Evolutionary conservation across 1,140 invertebrate genomes (phyloP), one percentile per base, ranked within the genome.

Genomic region (Eurosta solidaginis): DNA sequence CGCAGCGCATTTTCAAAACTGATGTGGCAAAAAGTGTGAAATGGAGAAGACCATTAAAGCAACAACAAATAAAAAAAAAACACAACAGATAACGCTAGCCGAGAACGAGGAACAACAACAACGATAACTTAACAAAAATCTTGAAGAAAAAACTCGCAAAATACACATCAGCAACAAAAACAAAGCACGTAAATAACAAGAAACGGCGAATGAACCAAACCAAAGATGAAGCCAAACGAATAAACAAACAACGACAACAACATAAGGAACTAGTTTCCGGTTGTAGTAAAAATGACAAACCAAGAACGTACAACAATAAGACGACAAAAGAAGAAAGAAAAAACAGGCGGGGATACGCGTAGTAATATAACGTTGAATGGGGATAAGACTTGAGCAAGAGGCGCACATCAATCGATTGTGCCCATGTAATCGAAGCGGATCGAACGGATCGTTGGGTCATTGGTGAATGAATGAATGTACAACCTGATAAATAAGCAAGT

Each of bases 211-310:
- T n/a, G 14, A 52, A 76, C 74, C 47, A 10, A 76, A 76, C 17
- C 74, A 76, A 52, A 25, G 73, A 74, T 47, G 44, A 74, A 47
- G 74, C 47, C n/a, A 52, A 74, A 78, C 20, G 52, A 77, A 77
- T 29, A 12, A 45, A 76, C 74, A 76, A 82, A 79, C 74, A 80
- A 81, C 52, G 77, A 59, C 80, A 73, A 68, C 73, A 74, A 82
- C 83, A 40, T 40, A 68, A 82, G 82, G 84, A 83, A 85, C 85
- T 84, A 85, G 84, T 85, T 85, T 85, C 84, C 84, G 84, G 84
- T 85, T 83, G 81, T 85, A 85, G 83, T 84, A 85, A 84, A 85
- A 83, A 84, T 85, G 83, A 84, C 84, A 85, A 84, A 40, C 22
- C 75, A 76, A 76, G 29, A 76, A 54, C 52, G 49, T 54, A 14